These are phyloP conservation scores for Drosophila longiperda DNA, from an alignment of 2,888 invertebrate species.

Conservation along the genomic window DNA sequence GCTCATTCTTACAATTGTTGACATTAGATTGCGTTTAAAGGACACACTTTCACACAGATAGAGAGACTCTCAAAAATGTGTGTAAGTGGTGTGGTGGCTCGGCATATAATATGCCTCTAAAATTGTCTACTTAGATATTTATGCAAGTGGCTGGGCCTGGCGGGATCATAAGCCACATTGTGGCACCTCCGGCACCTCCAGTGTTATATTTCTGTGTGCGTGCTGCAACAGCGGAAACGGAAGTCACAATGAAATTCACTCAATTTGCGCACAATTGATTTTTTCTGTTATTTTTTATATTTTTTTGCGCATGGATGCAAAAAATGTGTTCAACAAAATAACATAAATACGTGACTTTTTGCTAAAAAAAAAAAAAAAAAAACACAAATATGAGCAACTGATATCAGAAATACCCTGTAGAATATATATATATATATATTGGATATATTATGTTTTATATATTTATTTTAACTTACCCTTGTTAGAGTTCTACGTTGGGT, in stretches of 20 bases:
- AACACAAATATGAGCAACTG: conserved; percentile 22
- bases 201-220: conserved; percentile 18
- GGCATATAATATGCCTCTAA: conserved; percentile 62
- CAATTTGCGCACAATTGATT: conserved; percentile 72
- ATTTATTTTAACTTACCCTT: neutral
- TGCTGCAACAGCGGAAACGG: conserved; percentile 51
- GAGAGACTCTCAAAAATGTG: conserved; percentile 7
- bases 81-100: conserved; percentile 20
- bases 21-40: conserved; percentile 78
- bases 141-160: conserved; percentile 64
- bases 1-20: conserved; percentile 56
- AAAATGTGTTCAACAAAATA: conserved; percentile 37
- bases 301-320: conserved; percentile 17
- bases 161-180: conserved; percentile 73
- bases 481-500: conserved; percentile 1
- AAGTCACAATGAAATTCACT: conserved; percentile 71
- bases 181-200: conserved; percentile 54
- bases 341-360: conserved; percentile 65
- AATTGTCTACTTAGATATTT: conserved; percentile 75
- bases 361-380: conserved; percentile 9
- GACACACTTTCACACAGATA: conserved; percentile 42
- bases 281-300: conserved; percentile 24
- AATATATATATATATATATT: no score
- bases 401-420: neutral
- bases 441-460: no score